These are phyloP conservation scores for Heliopora coerulea DNA, from an alignment of 92 coral and sea anemone species.

Conservation along the genomic window DNA sequence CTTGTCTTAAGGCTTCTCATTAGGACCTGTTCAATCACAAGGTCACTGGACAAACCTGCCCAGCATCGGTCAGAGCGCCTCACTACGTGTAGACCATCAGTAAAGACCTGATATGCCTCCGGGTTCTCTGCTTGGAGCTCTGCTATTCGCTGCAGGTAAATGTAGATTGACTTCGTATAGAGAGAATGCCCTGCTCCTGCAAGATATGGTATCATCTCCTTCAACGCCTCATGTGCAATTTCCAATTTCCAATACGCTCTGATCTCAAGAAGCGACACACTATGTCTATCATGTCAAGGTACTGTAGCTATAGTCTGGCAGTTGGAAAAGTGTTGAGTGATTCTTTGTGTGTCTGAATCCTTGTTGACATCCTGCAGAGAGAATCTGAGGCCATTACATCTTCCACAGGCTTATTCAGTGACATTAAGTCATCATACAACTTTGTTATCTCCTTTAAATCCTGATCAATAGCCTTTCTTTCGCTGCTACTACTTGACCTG, in stretches of 20 bases:
- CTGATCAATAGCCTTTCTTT: no score
- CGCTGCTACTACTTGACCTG: no score
- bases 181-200: neutral
- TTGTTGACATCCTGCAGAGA: neutral
- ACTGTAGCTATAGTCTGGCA: neutral
- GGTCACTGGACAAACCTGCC: slow-evolving; percentile 3
- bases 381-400: neutral
- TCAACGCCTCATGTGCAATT: neutral
- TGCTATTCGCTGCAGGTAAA: neutral
- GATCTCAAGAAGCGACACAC: neutral
- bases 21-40: neutral
- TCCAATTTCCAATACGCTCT: neutral
- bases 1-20: neutral
- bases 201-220: neutral
- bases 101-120: neutral
- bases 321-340: neutral
- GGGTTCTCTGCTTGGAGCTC: neutral
- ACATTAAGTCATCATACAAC: no score
- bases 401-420: no score
- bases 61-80: neutral
- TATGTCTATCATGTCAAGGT: neutral
- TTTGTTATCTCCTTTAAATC: no score
- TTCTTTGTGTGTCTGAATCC: slow-evolving; percentile 4
- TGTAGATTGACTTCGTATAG: neutral
- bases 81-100: neutral